Conservation (phyloP, 1,140 invertebrate species). For the Maconellicoccus hirsutus region DNA sequence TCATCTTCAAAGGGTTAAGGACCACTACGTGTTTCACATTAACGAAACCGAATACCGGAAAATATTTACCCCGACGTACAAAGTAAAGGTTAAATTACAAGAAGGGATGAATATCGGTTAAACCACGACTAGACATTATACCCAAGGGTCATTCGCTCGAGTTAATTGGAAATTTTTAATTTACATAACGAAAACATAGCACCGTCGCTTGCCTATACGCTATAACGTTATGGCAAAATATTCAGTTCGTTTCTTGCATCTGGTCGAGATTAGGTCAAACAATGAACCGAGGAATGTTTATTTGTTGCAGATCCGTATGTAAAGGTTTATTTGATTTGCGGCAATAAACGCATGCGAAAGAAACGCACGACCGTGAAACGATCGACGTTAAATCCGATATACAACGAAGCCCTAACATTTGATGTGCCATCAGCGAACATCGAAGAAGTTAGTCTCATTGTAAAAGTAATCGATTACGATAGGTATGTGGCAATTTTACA, state of each 20-base stretch:
- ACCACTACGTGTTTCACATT: too few relatives aligned
- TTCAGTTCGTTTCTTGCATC: too few relatives aligned
- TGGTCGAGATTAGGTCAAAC: too few relatives aligned
- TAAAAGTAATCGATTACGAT: constrained; percentile 85
- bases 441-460: constrained; percentile 66
- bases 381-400: constrained; percentile 57
- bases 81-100: too few relatives aligned
- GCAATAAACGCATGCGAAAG: constrained; percentile 51
- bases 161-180: constrained; percentile 1
- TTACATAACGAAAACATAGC: background rate
- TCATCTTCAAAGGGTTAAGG: too few relatives aligned
- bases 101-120: too few relatives aligned
- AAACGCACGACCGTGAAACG: constrained; percentile 61
- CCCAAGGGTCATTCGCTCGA: background rate
- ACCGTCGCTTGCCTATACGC: too few relatives aligned
- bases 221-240: too few relatives aligned
- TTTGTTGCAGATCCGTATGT: constrained; percentile 54
- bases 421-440: constrained; percentile 60
- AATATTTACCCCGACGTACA: too few relatives aligned
- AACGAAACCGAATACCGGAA: too few relatives aligned
- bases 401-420: constrained; percentile 67
- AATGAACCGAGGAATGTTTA: background rate
- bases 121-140: too few relatives aligned
- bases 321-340: constrained; percentile 59
- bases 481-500: constrained; percentile 42